Percentiles rank a stretch among this genome's conserved stretches.
Evolutionary conservation across 2,888 invertebrate genomes (phyloP).

Genomic region (Augiades crinisus): DNA sequence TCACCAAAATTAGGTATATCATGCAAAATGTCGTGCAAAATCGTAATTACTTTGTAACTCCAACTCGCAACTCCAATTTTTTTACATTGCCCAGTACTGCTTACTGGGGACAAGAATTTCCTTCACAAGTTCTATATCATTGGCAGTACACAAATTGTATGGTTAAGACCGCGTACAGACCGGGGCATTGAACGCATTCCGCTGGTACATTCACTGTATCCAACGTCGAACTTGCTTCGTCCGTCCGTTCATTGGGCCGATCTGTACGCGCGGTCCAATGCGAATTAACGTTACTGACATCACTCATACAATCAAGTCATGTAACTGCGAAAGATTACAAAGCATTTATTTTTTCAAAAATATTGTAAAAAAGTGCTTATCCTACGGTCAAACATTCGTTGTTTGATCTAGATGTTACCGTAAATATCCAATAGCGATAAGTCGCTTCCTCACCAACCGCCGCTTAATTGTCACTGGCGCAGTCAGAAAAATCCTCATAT

Average conservation of each 20-base stretch:
- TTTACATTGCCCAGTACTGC: constrained; percentile 10
- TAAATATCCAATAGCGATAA: constrained; percentile 9
- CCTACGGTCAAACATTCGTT: constrained; percentile 27
- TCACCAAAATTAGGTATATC: constrained; percentile 26
- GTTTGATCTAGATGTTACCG: constrained; percentile 23
- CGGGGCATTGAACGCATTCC: neutral
- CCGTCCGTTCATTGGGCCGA: neutral
- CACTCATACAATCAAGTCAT: constrained; percentile 23
- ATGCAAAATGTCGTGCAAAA: constrained; percentile 28
- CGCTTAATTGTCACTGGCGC: neutral
- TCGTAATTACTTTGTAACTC: constrained; percentile 27
- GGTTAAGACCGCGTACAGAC: neutral
- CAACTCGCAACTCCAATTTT: constrained; percentile 25
- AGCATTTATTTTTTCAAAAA: constrained; percentile 27
- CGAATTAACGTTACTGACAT: constrained; percentile 19
- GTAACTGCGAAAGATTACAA: constrained; percentile 26
- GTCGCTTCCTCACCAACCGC: neutral
- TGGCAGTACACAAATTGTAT: constrained; percentile 25
- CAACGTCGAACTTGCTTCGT: too few relatives aligned
- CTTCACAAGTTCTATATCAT: constrained; percentile 8
- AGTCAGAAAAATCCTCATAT: constrained; percentile 3
- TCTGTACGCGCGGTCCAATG: constrained; percentile 1
- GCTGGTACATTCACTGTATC: neutral
- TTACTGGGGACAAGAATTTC: constrained; percentile 24
- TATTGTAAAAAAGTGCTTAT: constrained; percentile 28